These are phyloP conservation scores for Holothuria scabra DNA, from an alignment of 53 echinoderm and acorn worm species.

Conservation along the genomic window DNA sequence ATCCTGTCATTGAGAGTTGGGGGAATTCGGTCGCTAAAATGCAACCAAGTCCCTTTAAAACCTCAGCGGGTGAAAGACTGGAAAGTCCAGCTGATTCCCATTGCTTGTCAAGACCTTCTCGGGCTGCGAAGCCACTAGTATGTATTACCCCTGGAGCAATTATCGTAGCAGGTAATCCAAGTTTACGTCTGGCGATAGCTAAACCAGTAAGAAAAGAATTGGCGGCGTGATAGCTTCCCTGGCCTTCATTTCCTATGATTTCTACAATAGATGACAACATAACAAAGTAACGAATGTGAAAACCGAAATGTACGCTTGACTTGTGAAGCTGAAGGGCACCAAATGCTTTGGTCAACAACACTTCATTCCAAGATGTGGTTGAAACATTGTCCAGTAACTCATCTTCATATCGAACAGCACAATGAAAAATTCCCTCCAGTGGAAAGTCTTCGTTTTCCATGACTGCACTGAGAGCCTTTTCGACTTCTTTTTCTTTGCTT, in stretches of 20 bases:
- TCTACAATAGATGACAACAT: slow-evolving; percentile 97
- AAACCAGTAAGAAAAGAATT: slow-evolving; percentile 85
- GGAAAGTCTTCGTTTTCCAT: slow-evolving; percentile 83
- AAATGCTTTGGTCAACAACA: slow-evolving; percentile 92
- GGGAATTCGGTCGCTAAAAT: slow-evolving; percentile 86
- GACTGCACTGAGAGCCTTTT: slow-evolving; percentile 81
- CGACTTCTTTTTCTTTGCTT: slow-evolving; percentile 78
- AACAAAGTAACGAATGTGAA: slow-evolving; percentile 87
- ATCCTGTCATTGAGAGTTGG: slow-evolving; percentile 81
- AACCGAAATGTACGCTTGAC: slow-evolving; percentile 79
- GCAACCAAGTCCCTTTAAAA: slow-evolving; percentile 88
- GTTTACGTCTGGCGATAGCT: slow-evolving; percentile 73
- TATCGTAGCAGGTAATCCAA: slow-evolving; percentile 91
- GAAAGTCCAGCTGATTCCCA: slow-evolving; percentile 92
- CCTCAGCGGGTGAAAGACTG: slow-evolving; percentile 91
- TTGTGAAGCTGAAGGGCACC: slow-evolving; percentile 89
- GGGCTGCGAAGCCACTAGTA: slow-evolving; percentile 84
- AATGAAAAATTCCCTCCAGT: slow-evolving; percentile 92
- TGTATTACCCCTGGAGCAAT: slow-evolving; percentile 92
- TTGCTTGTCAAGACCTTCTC: slow-evolving; percentile 81
- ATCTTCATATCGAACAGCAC: slow-evolving; percentile 86
- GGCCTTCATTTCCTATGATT: slow-evolving; percentile 92
- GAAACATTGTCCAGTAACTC: slow-evolving; percentile 70
- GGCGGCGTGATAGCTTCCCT: slow-evolving; percentile 91
- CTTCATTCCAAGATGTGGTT: slow-evolving; percentile 84